Conservation (phyloP, 2,797 vertebrate species). For the Myiothlypis coronata region DNA sequence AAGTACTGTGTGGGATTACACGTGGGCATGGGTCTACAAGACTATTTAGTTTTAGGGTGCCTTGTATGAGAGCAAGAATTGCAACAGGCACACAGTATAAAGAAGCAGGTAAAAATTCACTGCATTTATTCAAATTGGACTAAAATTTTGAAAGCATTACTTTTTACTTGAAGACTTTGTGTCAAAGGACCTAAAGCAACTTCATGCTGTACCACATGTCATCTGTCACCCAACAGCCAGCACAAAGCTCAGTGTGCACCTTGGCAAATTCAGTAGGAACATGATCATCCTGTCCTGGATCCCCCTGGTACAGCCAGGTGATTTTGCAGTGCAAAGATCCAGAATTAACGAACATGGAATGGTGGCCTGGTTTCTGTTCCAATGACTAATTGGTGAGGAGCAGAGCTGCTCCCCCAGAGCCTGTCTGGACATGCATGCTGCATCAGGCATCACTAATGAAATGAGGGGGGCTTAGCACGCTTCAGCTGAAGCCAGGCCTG, state of each 20-base stretch:
- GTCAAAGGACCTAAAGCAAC: neutral
- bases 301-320: neutral
- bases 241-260: neutral
- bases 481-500: neutral
- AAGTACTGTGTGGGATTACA: neutral
- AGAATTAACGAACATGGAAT: neutral
- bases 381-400: neutral
- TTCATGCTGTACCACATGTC: neutral
- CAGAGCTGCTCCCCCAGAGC: neutral
- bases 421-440: fast-evolving
- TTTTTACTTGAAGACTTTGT: neutral
- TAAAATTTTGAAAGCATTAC: neutral
- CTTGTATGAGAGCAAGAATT: neutral
- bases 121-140: neutral
- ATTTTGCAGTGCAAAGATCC: neutral
- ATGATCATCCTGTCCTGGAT: neutral
- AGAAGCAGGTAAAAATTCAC: neutral
- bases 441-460: neutral
- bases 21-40: neutral
- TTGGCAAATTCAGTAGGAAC: neutral
- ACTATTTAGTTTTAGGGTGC: neutral
- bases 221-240: neutral
- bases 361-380: neutral
- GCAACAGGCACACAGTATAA: neutral
- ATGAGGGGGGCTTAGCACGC: neutral